Base-by-base conservation (phyloP, 2,113 vertebrate species). In the Chionodraco myersi region DNA sequence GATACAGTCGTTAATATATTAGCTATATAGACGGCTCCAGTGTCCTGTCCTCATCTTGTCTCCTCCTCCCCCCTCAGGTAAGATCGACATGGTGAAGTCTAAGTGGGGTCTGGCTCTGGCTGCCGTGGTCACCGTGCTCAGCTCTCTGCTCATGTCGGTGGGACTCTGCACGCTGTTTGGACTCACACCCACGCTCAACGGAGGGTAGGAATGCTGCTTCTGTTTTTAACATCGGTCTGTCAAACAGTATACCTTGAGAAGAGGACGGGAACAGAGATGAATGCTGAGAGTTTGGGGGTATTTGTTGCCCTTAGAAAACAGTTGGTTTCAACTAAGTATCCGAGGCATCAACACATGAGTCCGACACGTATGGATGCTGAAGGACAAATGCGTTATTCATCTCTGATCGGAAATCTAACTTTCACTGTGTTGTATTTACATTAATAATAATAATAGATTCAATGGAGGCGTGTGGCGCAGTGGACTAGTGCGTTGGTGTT, bases 41-140 rank as follows among this genome's bases (percentile, higher is more conserved):
- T 14, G 11, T 73, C 54, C 18, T 26, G 41, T 44, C 21, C 13
- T 75, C 18, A 61, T 34, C 26, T 5, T 2, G 0, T 45, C n/a
- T 0, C 44, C 2, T 47, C 11, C 45, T 51, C 12, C 54, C 67
- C 0, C 23, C 56, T 52, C 83, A 99, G 98, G 98, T 61, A 99
- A 99, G 92, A 99, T 99, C 0, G 98, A 99, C 94, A 97, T 99
- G 97, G 98, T 99, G 94, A 98, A 98, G 88, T 99, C 98, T 0
- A 99, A 99, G 77, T 99, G 98, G 98, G 98, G 98, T 3, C 93
- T 99, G 90, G 98, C 98, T 0, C 93, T 99, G 94, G 98, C 98
- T 0, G 98, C 98, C 0, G 98, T 99, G 54, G 98, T 99, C 83
- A 99, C 98, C 0, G 98, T 99, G 57, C 97, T 99, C 86, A 99